phyloP scores from a whole-genome alignment of 2,797 vertebrate genomes.

The Oceanodroma leucorhoa region DNA sequence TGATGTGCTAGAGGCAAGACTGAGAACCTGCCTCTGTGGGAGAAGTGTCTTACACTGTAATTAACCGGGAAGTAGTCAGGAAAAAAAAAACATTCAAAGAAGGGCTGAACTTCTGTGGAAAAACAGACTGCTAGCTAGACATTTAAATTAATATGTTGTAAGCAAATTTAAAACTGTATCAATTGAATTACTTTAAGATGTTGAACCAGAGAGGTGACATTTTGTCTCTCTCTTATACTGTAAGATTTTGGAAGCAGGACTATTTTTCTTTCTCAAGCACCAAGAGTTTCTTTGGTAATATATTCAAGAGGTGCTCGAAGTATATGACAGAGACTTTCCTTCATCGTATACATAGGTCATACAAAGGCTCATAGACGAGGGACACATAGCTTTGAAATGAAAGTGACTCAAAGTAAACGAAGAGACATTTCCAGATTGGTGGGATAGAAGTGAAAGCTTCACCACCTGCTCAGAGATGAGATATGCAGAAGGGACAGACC shows the following conservation, averaged over 20 bases:
- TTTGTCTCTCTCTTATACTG: background rate
- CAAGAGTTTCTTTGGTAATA: background rate
- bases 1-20: background rate
- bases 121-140: background rate
- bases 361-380: background rate
- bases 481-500: background rate
- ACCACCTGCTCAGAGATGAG: background rate
- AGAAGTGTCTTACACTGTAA: background rate
- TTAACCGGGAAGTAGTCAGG: background rate
- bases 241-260: background rate
- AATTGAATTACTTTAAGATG: background rate
- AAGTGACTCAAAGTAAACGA: background rate
- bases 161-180: background rate
- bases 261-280: background rate
- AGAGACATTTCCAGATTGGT: background rate
- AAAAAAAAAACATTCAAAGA: background rate
- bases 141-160: background rate
- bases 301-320: background rate
- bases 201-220: background rate
- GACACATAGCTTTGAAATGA: background rate
- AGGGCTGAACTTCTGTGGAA: background rate
- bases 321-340: background rate
- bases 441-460: background rate
- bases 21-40: background rate
- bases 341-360: background rate